Evolutionary conservation across 2,888 invertebrate genomes (phyloP).

Genomic region (Caenorhabditis sp.): DNA sequence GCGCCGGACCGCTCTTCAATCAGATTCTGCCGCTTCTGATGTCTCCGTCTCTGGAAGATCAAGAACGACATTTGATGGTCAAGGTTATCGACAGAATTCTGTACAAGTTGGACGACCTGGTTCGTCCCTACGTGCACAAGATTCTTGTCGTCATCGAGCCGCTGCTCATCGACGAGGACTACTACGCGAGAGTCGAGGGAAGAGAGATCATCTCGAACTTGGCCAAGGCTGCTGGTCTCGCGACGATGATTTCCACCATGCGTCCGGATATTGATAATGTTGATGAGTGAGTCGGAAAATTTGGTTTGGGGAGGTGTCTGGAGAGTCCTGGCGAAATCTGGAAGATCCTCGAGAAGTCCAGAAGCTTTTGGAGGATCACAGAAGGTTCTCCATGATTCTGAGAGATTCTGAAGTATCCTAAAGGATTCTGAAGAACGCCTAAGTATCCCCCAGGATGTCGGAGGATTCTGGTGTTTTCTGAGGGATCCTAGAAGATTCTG

Average conservation of each 20-base stretch:
- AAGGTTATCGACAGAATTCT: conserved; percentile 96
- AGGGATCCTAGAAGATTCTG: too few species aligned
- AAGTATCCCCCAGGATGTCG: too few species aligned
- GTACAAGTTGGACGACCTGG: conserved; percentile 98
- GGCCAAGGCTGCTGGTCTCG: conserved; percentile 98
- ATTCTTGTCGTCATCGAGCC: conserved; percentile 99
- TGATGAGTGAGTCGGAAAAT: conserved; percentile 77
- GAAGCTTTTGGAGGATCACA: too few species aligned
- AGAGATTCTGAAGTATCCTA: too few species aligned
- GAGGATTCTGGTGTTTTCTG: too few species aligned
- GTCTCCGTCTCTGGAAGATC: conserved; percentile 99
- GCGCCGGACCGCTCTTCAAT: conserved; percentile 98
- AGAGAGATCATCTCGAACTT: conserved; percentile 96
- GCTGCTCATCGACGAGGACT: conserved; percentile 98
- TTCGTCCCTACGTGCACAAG: conserved; percentile 99
- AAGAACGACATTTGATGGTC: conserved; percentile 97
- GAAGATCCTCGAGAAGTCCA: too few species aligned
- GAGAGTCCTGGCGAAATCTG: too few species aligned
- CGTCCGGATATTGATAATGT: conserved; percentile 99
- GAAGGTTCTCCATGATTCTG: too few species aligned
- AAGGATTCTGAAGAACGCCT: too few species aligned
- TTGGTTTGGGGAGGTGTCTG: not conserved
- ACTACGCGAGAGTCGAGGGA: conserved; percentile 98
- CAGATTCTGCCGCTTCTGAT: conserved; percentile 99
- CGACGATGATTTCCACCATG: conserved; percentile 99